Conservation (phyloP, 2,113 vertebrate species). For the Scomber japonicus region DNA sequence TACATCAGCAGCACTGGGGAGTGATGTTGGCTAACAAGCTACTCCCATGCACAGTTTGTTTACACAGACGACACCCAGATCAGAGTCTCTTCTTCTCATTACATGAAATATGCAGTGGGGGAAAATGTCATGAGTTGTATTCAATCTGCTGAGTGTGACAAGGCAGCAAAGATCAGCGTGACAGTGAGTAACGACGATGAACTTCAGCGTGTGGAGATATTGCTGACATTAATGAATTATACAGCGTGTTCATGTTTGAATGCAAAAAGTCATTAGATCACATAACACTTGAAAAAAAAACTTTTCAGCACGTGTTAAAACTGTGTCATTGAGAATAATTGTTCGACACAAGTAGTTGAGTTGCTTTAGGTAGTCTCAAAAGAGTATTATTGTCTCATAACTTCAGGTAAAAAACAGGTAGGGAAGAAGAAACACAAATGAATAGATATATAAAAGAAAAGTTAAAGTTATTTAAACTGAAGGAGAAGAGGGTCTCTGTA, state of each 20-base stretch:
- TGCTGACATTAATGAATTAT: constrained; percentile 38
- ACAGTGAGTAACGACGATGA: constrained; percentile 55
- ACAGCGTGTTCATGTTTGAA: no score
- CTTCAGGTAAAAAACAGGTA: no score
- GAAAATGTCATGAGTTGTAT: constrained; percentile 70
- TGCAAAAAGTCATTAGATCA: background rate
- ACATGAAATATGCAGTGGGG: constrained; percentile 75
- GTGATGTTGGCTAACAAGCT: constrained; percentile 66
- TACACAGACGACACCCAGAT: constrained; percentile 79
- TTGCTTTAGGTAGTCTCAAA: no score
- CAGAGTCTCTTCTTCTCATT: constrained; percentile 73
- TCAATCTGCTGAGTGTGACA: constrained; percentile 63
- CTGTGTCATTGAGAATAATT: no score
- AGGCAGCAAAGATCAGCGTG: constrained; percentile 49
- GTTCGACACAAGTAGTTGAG: no score
- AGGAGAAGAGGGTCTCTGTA: no score
- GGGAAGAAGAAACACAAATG: no score
- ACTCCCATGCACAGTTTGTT: constrained; percentile 76
- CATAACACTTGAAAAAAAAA: background rate
- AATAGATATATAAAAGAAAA: no score
- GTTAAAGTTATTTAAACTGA: no score
- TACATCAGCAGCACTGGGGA: constrained; percentile 73
- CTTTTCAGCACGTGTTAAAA: background rate
- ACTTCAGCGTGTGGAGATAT: constrained; percentile 52
- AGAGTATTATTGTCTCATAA: no score